Evolutionary conservation across 92 coral and sea anemone genomes (phyloP).

Genomic region (Porites divaricata): DNA sequence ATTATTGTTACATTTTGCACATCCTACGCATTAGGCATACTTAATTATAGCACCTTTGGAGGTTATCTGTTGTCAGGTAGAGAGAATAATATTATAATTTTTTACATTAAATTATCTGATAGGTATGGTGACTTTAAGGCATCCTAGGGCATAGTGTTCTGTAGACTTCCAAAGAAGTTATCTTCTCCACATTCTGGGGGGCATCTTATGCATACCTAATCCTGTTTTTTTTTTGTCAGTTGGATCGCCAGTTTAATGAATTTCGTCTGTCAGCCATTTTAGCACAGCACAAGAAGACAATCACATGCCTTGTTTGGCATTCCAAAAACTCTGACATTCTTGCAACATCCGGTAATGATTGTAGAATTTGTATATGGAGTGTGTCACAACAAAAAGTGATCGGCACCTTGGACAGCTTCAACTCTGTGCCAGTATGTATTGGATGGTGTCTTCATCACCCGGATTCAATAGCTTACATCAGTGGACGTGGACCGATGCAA

Average conservation of each 20-base stretch:
- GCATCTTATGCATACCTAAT: background rate
- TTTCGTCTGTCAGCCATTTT: constrained; percentile 81
- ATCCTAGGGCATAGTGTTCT: no score
- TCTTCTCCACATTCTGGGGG: background rate
- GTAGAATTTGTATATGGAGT: constrained; percentile 87
- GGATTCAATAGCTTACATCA: constrained; percentile 77
- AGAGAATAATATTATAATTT: no score
- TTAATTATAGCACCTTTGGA: no score
- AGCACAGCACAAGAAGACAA: constrained; percentile 94
- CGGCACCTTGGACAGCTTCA: constrained; percentile 67
- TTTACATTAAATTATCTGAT: no score
- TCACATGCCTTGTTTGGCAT: constrained; percentile 93
- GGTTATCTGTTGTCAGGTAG: no score
- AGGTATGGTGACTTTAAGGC: no score
- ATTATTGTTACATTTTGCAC: no score
- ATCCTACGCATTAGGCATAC: no score
- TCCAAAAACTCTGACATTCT: constrained; percentile 80
- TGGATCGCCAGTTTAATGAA: constrained; percentile 83
- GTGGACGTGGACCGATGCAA: constrained; percentile 92
- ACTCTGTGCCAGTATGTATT: constrained; percentile 70
- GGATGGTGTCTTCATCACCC: constrained; percentile 92
- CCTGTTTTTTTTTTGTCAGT: constrained; percentile 42
- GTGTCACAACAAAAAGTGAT: constrained; percentile 77
- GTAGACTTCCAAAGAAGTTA: no score
- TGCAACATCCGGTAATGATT: constrained; percentile 89